Percentiles rank a stretch among this genome's conserved stretches.
phyloP scores from a whole-genome alignment of 2,797 vertebrate genomes.

The Acanthurus tractus region DNA sequence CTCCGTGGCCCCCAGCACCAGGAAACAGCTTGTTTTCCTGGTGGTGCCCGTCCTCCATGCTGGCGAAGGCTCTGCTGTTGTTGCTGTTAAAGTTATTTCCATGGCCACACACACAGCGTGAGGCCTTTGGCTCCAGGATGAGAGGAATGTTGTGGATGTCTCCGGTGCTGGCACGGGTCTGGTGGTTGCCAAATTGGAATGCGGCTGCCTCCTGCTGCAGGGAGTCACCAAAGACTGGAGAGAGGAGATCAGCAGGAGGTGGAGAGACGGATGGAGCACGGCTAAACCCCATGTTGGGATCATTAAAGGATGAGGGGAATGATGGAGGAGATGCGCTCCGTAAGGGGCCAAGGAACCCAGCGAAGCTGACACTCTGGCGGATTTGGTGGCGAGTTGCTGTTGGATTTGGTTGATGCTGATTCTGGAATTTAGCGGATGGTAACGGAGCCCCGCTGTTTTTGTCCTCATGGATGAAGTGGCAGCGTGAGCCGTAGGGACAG shows the following conservation, averaged over 20 bases:
- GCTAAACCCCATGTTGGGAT: constrained; percentile 82
- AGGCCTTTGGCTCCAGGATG: constrained; percentile 78
- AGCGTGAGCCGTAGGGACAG: constrained; percentile 92
- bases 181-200: constrained; percentile 79
- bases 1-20: constrained; percentile 37
- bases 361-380: constrained; percentile 92
- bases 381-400: constrained; percentile 74
- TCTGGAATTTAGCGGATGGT: constrained; percentile 63
- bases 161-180: constrained; percentile 71
- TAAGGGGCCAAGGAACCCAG: constrained; percentile 84
- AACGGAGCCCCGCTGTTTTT: constrained; percentile 57
- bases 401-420: constrained; percentile 47
- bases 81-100: constrained; percentile 77
- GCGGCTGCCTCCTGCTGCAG: constrained; percentile 61
- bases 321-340: constrained; percentile 86
- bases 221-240: constrained; percentile 80
- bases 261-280: constrained; percentile 88
- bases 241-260: constrained; percentile 83
- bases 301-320: constrained; percentile 77
- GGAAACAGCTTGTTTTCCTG: constrained; percentile 58
- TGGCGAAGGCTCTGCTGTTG: constrained; percentile 58
- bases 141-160: constrained; percentile 82
- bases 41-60: constrained; percentile 61
- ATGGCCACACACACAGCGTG: constrained; percentile 85
- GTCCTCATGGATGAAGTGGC: constrained; percentile 94